Base-by-base conservation (phyloP, 2,113 vertebrate species). In the Elachura formosa region DNA sequence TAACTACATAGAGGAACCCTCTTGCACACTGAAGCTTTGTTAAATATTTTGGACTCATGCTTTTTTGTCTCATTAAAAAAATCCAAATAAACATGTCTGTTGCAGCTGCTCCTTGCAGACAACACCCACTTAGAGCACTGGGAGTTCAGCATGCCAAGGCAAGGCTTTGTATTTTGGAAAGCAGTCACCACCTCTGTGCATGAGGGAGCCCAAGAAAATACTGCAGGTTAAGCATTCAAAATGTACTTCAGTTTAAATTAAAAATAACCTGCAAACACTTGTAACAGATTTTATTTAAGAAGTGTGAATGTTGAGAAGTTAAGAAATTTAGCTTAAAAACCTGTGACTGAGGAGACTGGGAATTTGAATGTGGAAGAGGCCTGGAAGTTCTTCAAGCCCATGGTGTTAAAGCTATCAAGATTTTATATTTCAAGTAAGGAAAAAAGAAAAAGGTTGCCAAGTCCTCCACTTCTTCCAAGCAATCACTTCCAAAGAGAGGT, bases 251-350 rank as follows among this genome's bases (percentile, higher is more conserved):
- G 31, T n/a, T 63, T 74, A 63, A 92, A 76, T 73, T 48, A 68
- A 90, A 93, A 61, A 91, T 38, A 87, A 80, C 69, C 69, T 77
- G 59, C 77, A 87, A 85, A 91, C 46, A 38, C 64, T 84, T 92
- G 56, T 26, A 94, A 88, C 52, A 71, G 67, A 79, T 82, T 92
- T 87, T 62, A 89, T 91, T 94, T 91, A 64, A 82, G 69, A 77
- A 78, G 58, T 68, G 78, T 56, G 67, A 91, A 73, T 84, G 91
- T 83, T 73, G 58, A 5, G 62, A 84, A 95, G 59, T 45, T 88
- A 84, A 52, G 41, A 89, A 89, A 89, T 40, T 56, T 15, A 91
- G 36, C 81, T 92, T 59, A 48, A 72, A 89, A 93, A 48, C 29
- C 40, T 68, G 69, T 58, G 82, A 90, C 43, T 82, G 66, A 93